Conservation (phyloP, 1,140 invertebrate genomes). For the Trinorchestia longiramus region DNA sequence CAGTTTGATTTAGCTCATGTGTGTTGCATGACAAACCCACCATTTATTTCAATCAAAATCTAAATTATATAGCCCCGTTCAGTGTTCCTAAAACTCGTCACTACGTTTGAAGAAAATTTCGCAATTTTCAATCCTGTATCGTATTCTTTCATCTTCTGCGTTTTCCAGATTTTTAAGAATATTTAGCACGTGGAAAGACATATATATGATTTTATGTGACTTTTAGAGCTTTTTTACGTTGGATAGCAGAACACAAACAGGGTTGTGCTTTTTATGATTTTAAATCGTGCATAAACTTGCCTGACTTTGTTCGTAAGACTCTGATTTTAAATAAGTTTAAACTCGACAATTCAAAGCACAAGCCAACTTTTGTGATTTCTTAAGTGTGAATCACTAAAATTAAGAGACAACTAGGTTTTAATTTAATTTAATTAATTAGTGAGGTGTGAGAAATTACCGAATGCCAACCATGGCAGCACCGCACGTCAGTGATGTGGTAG, state of each 20-base stretch:
- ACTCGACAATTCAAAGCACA: no score
- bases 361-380: no score
- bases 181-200: neutral
- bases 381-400: no score
- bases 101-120: neutral
- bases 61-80: neutral
- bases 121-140: neutral
- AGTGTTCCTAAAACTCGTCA: neutral
- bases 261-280: neutral
- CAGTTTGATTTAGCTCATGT: neutral
- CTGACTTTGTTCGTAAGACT: neutral
- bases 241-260: neutral
- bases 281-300: neutral
- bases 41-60: neutral
- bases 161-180: neutral
- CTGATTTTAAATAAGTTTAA: no score
- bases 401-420: no score
- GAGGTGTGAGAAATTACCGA: neutral
- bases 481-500: neutral
- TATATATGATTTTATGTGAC: neutral
- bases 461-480: slow-evolving; percentile 5
- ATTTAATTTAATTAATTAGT: neutral
- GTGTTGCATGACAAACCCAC: neutral
- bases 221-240: neutral
- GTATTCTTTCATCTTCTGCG: neutral